Conservation (phyloP, 2,888 invertebrate genomes). For the Parnassius mnemosyne region DNA sequence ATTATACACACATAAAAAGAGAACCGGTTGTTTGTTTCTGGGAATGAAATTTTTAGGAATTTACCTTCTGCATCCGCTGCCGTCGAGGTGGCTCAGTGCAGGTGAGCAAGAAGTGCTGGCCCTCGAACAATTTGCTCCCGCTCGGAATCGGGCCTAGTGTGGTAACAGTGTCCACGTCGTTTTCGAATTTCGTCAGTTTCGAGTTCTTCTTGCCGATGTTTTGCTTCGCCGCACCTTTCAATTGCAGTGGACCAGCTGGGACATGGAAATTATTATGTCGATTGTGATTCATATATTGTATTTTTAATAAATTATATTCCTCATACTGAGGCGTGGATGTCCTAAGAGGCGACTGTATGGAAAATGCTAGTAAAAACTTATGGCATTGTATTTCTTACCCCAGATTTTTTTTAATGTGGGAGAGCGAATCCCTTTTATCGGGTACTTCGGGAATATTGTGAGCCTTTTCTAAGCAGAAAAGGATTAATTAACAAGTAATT, state of each 20-base stretch:
- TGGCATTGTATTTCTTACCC: too few relatives aligned
- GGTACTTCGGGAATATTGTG: too few relatives aligned
- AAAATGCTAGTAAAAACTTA: too few relatives aligned
- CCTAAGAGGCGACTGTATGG: too few relatives aligned
- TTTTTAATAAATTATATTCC: too few relatives aligned
- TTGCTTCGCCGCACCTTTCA: constrained; percentile 77
- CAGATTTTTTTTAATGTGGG: too few relatives aligned
- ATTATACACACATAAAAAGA: neutral
- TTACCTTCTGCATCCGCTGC: constrained; percentile 30
- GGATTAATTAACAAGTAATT: too few relatives aligned
- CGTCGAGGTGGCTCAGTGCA: constrained; percentile 71
- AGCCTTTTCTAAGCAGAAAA: too few relatives aligned
- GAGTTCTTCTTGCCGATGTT: constrained; percentile 76
- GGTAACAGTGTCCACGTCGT: constrained; percentile 67
- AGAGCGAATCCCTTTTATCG: too few relatives aligned
- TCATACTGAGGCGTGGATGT: too few relatives aligned
- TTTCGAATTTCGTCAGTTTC: constrained; percentile 70
- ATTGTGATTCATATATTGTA: too few relatives aligned
- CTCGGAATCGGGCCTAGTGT: constrained; percentile 79
- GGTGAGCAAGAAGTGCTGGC: constrained; percentile 80
- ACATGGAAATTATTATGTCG: neutral
- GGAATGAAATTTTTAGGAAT: neutral
- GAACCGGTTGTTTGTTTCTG: neutral
- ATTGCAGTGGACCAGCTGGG: constrained; percentile 68
- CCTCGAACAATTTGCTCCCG: constrained; percentile 73